Evolutionary conservation across 2,888 invertebrate genomes (phyloP), one percentile per base, ranked within the genome.

Genomic region (Parapristionchus giblindavisi): DNA sequence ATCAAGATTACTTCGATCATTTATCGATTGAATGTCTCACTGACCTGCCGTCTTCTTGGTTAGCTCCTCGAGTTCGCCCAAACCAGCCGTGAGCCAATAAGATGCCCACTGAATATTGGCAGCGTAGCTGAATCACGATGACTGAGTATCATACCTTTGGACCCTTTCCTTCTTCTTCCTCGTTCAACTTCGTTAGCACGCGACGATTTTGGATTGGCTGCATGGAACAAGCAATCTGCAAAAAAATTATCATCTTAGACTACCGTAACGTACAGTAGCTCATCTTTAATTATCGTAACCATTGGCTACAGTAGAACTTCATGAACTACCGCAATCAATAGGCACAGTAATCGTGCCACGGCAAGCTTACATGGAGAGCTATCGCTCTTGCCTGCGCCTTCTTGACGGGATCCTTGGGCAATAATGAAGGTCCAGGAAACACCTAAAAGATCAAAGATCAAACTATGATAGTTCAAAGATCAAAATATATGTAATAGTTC

Each of bases 131-230:
- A 65, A 65, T 65, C 27, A 1, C 29, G 17, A 29, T 17, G 14
- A 1, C 0, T 32, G 4, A 56, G 24, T 27, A 4, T 58, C 34
- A 8, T 1, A 3, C 21, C 21, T n/a, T 29, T 58, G 17, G 27
- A 58, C 24, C 17, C 14, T 4, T 32, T 29, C 32, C 11, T 17
- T 27, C 58, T 17, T 6, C 82, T 27, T 80, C 79, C 21, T 74
- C 75, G 70, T 83, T 83, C 63, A 84, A 77, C 36, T 93, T 92
- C 84, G 94, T 93, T 17, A 96, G 90, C 5, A 96, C 94, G 79
- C 92, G 92, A 58, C 95, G 90, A 90, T 98, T 98, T 89, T 98
- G 98, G 52, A 98, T 89, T 0, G 98, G 98, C 89, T 99, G 98
- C 84, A 97, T 96, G 56, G 96, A 96, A 32, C 95, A 93, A 29